Percentiles rank a stretch among this genome's conserved stretches.
phyloP scores from a whole-genome alignment of 2,888 invertebrate genomes.

The Apamea anceps region DNA sequence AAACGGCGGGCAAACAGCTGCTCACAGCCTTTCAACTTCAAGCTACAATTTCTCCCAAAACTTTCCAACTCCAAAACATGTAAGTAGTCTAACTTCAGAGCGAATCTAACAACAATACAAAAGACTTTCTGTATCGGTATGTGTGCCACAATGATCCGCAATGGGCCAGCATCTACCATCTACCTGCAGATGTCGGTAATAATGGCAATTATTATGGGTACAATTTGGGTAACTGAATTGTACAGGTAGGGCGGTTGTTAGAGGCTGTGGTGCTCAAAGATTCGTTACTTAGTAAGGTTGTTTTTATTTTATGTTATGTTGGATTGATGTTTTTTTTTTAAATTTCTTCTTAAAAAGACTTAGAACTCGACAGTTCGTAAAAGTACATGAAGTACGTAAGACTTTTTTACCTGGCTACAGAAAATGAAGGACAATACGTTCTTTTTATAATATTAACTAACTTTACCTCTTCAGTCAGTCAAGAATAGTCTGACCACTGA shows the following conservation, averaged over 20 bases:
- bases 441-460: too few species aligned
- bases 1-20: too few species aligned
- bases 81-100: conserved; percentile 36
- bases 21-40: neutral
- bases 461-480: too few species aligned
- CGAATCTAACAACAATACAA: conserved; percentile 57
- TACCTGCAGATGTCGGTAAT: conserved; percentile 76
- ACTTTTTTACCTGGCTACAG: too few species aligned
- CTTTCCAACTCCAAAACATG: conserved; percentile 35
- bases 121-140: conserved; percentile 39
- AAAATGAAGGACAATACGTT: too few species aligned
- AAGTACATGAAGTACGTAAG: too few species aligned
- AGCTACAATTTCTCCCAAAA: neutral
- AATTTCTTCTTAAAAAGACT: too few species aligned
- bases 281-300: conserved; percentile 18
- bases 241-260: conserved; percentile 80
- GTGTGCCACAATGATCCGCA: conserved; percentile 42
- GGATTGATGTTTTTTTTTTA: too few species aligned
- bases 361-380: too few species aligned
- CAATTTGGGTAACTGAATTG: conserved; percentile 79
- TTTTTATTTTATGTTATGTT: too few species aligned
- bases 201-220: conserved; percentile 87
- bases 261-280: conserved; percentile 75
- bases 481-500: too few species aligned
- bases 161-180: conserved; percentile 46